A percentile compares a stretch with the other conserved stretches of the same genome.
Conservation (phyloP, 2,113 vertebrate species). For the Phasianus colchicus region DNA sequence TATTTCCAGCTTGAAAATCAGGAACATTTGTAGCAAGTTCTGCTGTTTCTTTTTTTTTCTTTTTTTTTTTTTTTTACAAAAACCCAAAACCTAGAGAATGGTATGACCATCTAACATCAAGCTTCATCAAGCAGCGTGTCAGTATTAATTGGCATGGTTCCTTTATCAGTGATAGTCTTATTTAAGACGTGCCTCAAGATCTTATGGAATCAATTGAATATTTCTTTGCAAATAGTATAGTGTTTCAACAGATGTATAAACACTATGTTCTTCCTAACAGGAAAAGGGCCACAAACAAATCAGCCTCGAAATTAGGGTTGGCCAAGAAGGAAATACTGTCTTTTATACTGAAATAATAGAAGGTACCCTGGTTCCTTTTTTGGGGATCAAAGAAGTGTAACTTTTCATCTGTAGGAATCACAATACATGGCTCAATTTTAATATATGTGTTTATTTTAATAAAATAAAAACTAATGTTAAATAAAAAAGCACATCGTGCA, state of each 20-base stretch:
- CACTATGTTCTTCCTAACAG: not conserved
- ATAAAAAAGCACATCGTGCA: not conserved
- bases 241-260: conserved; percentile 51
- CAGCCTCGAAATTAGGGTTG: conserved; percentile 2
- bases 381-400: not conserved
- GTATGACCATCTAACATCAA: rapidly evolving
- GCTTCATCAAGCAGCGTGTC: not conserved
- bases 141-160: not conserved
- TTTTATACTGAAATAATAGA: conserved; percentile 20
- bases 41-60: not conserved
- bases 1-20: not conserved
- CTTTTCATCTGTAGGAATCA: not conserved
- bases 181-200: not conserved
- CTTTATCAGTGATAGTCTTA: not conserved
- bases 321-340: not conserved
- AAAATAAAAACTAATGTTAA: not conserved
- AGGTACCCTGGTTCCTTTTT: conserved; percentile 17
- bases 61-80: not conserved
- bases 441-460: conserved; percentile 37
- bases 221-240: not conserved
- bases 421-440: not conserved
- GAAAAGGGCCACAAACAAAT: conserved; percentile 37
- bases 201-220: conserved; percentile 26
- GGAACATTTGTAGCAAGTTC: not conserved
- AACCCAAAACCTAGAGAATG: not conserved